Percentiles rank a stretch among this genome's conserved stretches.
Evolutionary conservation across 1,140 invertebrate genomes (phyloP).

Genomic region (Hormaphis cornu): DNA sequence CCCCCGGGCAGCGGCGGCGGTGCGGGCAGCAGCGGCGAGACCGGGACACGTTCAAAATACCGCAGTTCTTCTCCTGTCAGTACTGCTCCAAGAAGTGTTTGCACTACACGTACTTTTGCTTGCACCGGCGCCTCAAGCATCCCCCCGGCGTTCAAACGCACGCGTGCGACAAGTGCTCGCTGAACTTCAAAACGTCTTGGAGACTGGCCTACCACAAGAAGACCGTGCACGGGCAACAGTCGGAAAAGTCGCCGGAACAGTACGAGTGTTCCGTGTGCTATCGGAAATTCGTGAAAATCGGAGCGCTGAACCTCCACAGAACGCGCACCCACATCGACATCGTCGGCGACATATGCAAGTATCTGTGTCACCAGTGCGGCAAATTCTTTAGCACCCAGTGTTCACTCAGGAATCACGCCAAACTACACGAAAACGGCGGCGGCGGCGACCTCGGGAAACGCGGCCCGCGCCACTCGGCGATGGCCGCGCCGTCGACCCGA

Average conservation of each 20-base stretch:
- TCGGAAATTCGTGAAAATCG: slow-evolving; percentile 3
- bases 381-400: slow-evolving; percentile 45
- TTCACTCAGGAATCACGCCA: slow-evolving; percentile 45
- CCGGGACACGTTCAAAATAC: slow-evolving; percentile 44
- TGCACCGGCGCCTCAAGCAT: slow-evolving; percentile 46
- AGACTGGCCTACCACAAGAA: slow-evolving; percentile 5
- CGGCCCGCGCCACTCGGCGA: neutral
- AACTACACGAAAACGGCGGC: slow-evolving; percentile 42
- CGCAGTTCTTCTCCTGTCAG: slow-evolving; percentile 47
- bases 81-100: slow-evolving; percentile 32
- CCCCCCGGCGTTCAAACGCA: slow-evolving; percentile 39
- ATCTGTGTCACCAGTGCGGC: slow-evolving; percentile 47
- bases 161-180: neutral
- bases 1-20: too few species aligned
- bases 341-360: neutral
- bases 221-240: neutral
- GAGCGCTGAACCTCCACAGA: slow-evolving; percentile 18
- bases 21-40: too few species aligned
- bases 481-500: neutral
- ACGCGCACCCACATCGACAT: slow-evolving; percentile 15
- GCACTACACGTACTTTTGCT: slow-evolving; percentile 43
- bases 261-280: neutral
- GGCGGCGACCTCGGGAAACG: neutral
- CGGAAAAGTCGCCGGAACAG: neutral
- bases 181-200: slow-evolving; percentile 14